A percentile compares a stretch with the other conserved stretches of the same genome.
These are phyloP conservation scores for Epinephelus lanceolatus DNA, from an alignment of 2,113 vertebrate genomes.

Conservation along the genomic window DNA sequence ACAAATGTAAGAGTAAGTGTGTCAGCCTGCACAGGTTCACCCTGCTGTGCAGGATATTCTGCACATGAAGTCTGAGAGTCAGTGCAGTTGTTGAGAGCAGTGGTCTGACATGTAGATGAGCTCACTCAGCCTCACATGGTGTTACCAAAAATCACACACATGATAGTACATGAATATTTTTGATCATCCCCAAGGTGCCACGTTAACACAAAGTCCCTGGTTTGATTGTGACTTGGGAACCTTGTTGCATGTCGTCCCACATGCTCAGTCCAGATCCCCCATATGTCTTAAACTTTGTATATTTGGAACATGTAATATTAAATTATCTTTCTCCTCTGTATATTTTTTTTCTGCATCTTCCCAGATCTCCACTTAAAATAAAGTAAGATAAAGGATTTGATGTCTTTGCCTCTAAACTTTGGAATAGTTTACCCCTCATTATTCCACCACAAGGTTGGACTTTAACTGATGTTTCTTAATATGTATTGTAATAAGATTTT, in stretches of 20 bases:
- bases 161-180: not conserved
- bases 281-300: not conserved
- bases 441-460: no score
- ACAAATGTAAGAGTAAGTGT: not conserved
- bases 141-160: not conserved
- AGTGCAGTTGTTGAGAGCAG: not conserved
- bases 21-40: not conserved
- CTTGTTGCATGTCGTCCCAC: not conserved
- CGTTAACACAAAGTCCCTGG: not conserved
- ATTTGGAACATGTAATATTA: not conserved
- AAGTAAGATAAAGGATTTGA: not conserved
- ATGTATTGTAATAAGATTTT: no score
- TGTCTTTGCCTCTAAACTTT: not conserved
- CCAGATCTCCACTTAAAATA: not conserved
- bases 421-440: not conserved
- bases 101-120: not conserved
- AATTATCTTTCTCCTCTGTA: not conserved
- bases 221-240: not conserved
- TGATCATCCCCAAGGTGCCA: not conserved
- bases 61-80: not conserved
- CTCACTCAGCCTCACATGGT: not conserved
- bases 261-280: not conserved
- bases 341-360: not conserved
- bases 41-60: not conserved
- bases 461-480: no score